Base-by-base conservation (phyloP, 2,888 invertebrate genomes). In the Epicampocera succincta region DNA sequence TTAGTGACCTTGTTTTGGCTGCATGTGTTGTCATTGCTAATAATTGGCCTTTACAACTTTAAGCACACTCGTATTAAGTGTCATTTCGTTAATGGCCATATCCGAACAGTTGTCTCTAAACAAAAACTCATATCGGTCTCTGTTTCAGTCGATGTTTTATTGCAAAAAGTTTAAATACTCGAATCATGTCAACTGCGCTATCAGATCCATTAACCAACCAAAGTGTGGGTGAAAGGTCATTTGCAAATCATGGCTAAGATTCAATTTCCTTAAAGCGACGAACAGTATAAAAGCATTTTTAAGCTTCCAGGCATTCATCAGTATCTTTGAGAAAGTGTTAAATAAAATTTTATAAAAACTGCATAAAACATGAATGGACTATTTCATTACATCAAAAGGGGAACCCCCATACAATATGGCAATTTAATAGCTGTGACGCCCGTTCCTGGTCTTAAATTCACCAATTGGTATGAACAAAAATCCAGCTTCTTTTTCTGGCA, bases 61-160 rank as follows among this genome's bases (percentile, higher is more conserved):
- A 33, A 54, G 58, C 25, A 42, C 58, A 65, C n/a, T n/a, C n/a
- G n/a, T 44, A 66, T 66, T 44, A 60, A 79, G 50, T 68, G 44
- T 38, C 60, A 46, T 58, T 72, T 78, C 65, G 71, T 72, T 72
- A 54, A 25, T 78, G 72, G 60, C 72, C 72, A 73, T 79, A 73
- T 73, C 54, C 60, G 46, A 66, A 40, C 66, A 21, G 11, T n/a
- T 76, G 8, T 19, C 11, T 8, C 50, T 21, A n/a, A n/a, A 38
- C 12, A 52, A 29, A 33, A 71, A 56, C 15, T 72, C 72, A 72
- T 25, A 58, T 15, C 19, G 40, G 25, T 40, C 38, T 29, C 6
- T 4, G 29, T 9, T 33, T 33, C 5, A 11, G 3, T 12, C 6
- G 17, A 29, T 15, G n/a, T 52, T 52, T 56, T 56, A 5, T 19